phyloP scores from a whole-genome alignment of 1,140 invertebrate genomes.

The Plectrocnemia conspersa region DNA sequence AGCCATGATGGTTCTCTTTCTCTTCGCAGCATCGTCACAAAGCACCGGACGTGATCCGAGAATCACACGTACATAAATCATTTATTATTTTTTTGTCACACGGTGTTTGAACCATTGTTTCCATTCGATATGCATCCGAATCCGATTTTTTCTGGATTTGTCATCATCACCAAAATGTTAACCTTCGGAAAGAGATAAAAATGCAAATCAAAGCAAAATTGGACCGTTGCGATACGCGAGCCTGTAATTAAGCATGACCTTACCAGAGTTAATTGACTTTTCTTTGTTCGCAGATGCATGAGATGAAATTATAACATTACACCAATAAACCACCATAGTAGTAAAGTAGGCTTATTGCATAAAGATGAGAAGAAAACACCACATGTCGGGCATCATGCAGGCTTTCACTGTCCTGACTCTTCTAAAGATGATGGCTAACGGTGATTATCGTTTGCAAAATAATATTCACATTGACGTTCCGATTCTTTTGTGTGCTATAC shows the following conservation, averaged over 20 bases:
- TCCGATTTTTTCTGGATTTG: conserved; percentile 14
- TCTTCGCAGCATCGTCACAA: conserved; percentile 23
- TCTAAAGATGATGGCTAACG: conserved; percentile 79
- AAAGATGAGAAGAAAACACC: conserved; percentile 53
- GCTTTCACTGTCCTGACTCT: conserved; percentile 78
- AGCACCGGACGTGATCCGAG: conserved; percentile 25
- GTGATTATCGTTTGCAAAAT: conserved; percentile 49
- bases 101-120: conserved; percentile 15
- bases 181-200: conserved; percentile 24
- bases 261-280: conserved; percentile 21
- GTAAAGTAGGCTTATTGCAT: too few species aligned
- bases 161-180: conserved; percentile 7
- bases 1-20: conserved; percentile 18
- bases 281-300: conserved; percentile 4
- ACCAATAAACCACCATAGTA: conserved; percentile 1
- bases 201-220: conserved; percentile 16
- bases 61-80: conserved; percentile 14
- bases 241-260: conserved; percentile 8
- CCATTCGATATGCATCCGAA: conserved; percentile 17
- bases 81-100: conserved; percentile 7
- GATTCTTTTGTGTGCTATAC: background rate
- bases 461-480: background rate
- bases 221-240: conserved; percentile 6
- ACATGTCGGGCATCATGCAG: conserved; percentile 69
- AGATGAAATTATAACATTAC: conserved; percentile 26